Conservation (phyloP, 2,888 invertebrate species). For the Drosophila testacea region DNA sequence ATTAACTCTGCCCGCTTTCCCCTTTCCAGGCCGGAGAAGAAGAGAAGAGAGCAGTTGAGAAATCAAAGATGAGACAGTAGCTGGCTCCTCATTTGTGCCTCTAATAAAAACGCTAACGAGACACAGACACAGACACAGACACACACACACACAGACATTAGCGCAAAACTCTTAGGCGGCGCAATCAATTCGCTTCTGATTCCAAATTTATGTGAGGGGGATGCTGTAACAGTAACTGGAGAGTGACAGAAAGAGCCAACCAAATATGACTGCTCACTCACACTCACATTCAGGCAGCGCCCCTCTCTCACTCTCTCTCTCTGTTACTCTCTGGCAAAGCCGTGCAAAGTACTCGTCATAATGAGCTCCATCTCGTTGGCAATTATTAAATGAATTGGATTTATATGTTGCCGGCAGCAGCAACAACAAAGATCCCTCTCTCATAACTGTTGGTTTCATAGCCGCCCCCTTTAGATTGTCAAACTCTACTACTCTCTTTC, state of each 20-base stretch:
- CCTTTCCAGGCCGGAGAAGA: background rate
- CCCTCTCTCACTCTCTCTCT: constrained; percentile 24
- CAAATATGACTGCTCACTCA: constrained; percentile 41
- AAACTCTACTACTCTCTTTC: constrained; percentile 19
- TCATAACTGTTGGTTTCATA: constrained; percentile 14
- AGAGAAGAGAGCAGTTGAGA: constrained; percentile 23
- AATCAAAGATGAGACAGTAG: constrained; percentile 49
- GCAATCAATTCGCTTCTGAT: constrained; percentile 69
- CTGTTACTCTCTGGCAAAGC: constrained; percentile 60
- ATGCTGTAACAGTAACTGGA: constrained; percentile 53
- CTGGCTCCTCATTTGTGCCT: constrained; percentile 69
- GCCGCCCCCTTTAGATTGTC: constrained; percentile 48
- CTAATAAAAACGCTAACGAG: constrained; percentile 80
- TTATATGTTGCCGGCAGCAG: constrained; percentile 70
- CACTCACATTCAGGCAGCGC: constrained; percentile 18
- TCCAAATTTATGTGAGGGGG: constrained; percentile 45
- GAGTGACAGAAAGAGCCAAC: constrained; percentile 53
- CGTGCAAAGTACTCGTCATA: constrained; percentile 82
- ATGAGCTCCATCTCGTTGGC: constrained; percentile 84
- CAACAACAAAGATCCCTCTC: constrained; percentile 20
- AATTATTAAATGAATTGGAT: constrained; percentile 85
- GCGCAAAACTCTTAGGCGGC: constrained; percentile 66
- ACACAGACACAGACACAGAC: constrained; percentile 40
- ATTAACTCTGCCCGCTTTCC: constrained; percentile 38
- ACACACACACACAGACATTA: constrained; percentile 51